Evolutionary conservation across 2,113 vertebrate genomes (phyloP), one percentile per base, ranked within the genome.

Genomic region (Panthera uncia): DNA sequence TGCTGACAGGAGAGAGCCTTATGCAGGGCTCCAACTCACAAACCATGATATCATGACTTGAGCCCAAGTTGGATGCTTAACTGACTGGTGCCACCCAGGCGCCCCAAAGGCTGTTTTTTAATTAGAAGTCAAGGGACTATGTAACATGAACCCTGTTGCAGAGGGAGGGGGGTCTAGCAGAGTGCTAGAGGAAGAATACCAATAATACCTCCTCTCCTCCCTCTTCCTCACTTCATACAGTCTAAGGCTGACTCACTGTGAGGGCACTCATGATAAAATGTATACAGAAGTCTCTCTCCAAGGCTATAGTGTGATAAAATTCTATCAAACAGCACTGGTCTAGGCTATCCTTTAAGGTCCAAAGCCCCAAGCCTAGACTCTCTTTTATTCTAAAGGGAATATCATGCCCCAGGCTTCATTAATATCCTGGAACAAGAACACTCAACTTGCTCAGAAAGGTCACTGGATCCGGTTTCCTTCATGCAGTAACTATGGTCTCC

Each of bases 81-180:
- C 55, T 57, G 55, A 21, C 19, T 21, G 19, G 19, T 45, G 55
- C 55, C 55, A 57, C 55, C 55, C 19, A 57, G 18, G 55, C 19
- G 0, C 19, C 19, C 55, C 55, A 57, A 61, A 61, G 57, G 21
- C 8, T 61, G 57, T 61, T 61, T 61, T 61, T 79, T 76, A 96
- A 92, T 92, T 94, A 96, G 63, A 97, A 96, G 71, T 36, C 69
- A 88, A 88, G 25, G 86, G 36, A 88, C 69, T 83, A 92, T 7
- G 21, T 29, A 92, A 94, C 80, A 94, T 21, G 31, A 95, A 29
- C 27, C 18, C 68, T 38, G 15, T 13, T 83, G 25, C 65, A 82
- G 36, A 18, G 27, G 7, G 7, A 89, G 7, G 16, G 9, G 76
- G 7, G 8, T 2, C 45, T 57, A 3, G 36, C 90, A 95, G 57